Evolutionary conservation across 1,140 invertebrate species (phyloP), one percentile per base, ranked within the genome.

Genomic region (Sipha flava): DNA sequence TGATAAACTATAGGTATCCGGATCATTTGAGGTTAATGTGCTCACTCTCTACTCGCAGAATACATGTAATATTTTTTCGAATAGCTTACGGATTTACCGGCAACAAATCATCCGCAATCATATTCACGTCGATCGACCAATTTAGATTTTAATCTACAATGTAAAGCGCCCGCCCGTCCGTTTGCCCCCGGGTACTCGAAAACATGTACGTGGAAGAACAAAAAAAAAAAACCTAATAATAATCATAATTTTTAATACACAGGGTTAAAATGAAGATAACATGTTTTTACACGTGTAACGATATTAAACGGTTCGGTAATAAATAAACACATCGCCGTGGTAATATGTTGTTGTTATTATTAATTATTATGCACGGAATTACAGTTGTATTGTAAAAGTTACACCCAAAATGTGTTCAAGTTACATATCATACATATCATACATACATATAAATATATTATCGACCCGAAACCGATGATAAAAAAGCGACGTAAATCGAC

Each of bases 101-200:
- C 31, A 73, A 73, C 70, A 73, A 73, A 73, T 73, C 70, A 73
- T 52, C 31, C 70, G 18, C 45, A 73, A 52, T 73, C 70, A 73
- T 73, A 73, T 73, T 52, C 31, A 73, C 47, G 70, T 73, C 70
- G 70, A 52, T 73, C 45, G 70, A 73, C 47, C 47, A 49, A 52
- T 52, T 49, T 52, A 34, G 70, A 73, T 73, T 52, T 34, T 73
- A 73, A 73, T 73, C 70, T 73, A 73, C 31, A 73, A 52, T 9
- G 26, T 7, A 37, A 52, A 52, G 70, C 47, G 70, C 21, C 70
- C 47, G 70, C 34, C 45, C 6, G 47, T 34, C 14, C 52, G 23
- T 73, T 49, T 52, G 47, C 31, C 43, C 18, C n/a, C 47, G 6
- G 70, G 70, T n/a, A 21, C 40, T 40, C 23, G 9, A 34, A 49